A percentile compares a stretch with the other conserved stretches of the same genome.
These are phyloP conservation scores for Urocyon cinereoargenteus DNA, from an alignment of 2,797 vertebrate genomes.

Conservation along the genomic window DNA sequence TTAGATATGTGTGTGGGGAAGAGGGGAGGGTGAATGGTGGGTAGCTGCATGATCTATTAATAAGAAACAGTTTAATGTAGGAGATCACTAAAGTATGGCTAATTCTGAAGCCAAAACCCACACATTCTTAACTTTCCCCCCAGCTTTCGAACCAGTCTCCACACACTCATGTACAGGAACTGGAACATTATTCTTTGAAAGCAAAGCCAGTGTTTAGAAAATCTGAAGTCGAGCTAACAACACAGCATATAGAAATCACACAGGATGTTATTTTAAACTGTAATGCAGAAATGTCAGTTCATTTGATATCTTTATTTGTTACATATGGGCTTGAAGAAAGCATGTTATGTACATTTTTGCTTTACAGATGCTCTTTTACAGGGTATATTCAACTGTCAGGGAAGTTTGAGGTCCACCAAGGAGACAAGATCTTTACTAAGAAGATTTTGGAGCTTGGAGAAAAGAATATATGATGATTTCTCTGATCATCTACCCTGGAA, in stretches of 20 bases:
- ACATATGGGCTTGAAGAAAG: slow-evolving; percentile 79
- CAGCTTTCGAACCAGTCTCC: slow-evolving; percentile 82
- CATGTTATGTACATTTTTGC: slow-evolving; percentile 65
- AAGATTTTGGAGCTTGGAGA: slow-evolving; percentile 34
- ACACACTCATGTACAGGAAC: slow-evolving; percentile 81
- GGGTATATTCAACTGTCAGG: slow-evolving; percentile 65
- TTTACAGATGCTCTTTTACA: slow-evolving; percentile 55
- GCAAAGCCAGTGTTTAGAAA: slow-evolving; percentile 84
- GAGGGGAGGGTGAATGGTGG: slow-evolving; percentile 76
- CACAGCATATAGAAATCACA: slow-evolving; percentile 76
- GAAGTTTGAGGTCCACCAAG: slow-evolving; percentile 60
- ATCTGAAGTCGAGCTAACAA: slow-evolving; percentile 82
- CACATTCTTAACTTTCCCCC: slow-evolving; percentile 88
- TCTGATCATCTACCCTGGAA: not conserved
- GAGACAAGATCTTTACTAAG: slow-evolving; percentile 50
- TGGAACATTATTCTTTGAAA: slow-evolving; percentile 85
- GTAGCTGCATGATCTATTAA: slow-evolving; percentile 91
- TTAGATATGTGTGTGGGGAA: slow-evolving; percentile 84
- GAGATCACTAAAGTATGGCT: slow-evolving; percentile 88
- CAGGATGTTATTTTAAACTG: slow-evolving; percentile 85
- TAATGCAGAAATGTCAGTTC: slow-evolving; percentile 80
- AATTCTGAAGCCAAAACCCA: slow-evolving; percentile 89
- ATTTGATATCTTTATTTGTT: slow-evolving; percentile 84
- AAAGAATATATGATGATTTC: not conserved
- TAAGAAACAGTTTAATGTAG: slow-evolving; percentile 90